Evolutionary conservation across 2,113 vertebrate genomes (phyloP), one percentile per base, ranked within the genome.

Genomic region (Osmerus mordax): DNA sequence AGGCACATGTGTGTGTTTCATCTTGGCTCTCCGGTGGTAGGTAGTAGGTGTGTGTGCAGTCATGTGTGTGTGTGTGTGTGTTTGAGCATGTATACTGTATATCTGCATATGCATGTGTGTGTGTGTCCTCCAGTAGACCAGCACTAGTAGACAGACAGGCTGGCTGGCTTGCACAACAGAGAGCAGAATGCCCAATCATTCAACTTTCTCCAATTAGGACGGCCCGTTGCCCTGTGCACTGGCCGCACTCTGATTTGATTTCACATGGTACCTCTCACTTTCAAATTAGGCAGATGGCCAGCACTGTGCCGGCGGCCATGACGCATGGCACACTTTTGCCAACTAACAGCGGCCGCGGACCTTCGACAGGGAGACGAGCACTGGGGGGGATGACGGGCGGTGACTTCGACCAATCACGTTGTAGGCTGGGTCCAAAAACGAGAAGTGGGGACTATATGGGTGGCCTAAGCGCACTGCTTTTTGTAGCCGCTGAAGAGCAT

Each of bases 241-340:
- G 71, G 72, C 71, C 73, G 74, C 63, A 55, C 28, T 78, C 75
- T 81, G 79, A 76, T 86, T 80, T 73, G 83, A 85, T 84, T 89
- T 84, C 74, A 77, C 76, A 78, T 72, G 78, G 80, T 75, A 80
- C 72, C 54, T 54, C 78, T 83, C 80, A 56, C 72, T 72, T 70
- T 81, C 67, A 78, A 66, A 82, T 83, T 80, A 76, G 80, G 84
- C 81, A 88, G 76, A 85, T 80, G 82, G 79, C 70, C 85, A 76
- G 66, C 67, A 56, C 65, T 51, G 36, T 8, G 73, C 78, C 73
- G 36, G 74, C 71, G 75, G 78, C 73, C 61, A 75, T 74, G 70
- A 69, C 55, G 59, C 79, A 79, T 74, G 71, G 73, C 58, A 21
- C 13, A 16, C 54, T 66, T 41, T 25, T 29, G 32, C 68, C 25